A percentile compares a stretch with the other conserved stretches of the same genome.
phyloP scores from a whole-genome alignment of 2,888 invertebrate species.

The Hyalella azteca region DNA sequence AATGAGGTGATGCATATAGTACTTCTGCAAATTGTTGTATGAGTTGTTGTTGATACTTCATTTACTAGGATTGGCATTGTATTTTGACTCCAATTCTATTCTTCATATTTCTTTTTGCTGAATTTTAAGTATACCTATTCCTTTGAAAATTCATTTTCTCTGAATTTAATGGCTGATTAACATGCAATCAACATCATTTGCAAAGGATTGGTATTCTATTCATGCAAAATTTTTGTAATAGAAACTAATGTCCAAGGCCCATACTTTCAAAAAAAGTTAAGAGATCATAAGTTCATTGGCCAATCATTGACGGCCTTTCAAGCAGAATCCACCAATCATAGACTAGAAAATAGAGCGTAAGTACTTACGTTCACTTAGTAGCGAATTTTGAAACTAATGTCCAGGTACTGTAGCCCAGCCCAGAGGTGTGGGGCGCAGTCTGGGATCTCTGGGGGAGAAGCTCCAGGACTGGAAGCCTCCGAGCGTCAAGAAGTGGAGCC shows the following conservation, averaged over 20 bases:
- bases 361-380: not conserved
- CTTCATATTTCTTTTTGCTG: too few species aligned
- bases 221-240: not conserved
- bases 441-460: slow-evolving; percentile 53
- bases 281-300: not conserved
- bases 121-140: too few species aligned
- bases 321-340: not conserved
- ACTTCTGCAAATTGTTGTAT: too few species aligned
- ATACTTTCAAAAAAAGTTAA: not conserved
- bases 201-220: not conserved
- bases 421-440: slow-evolving; percentile 46
- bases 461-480: slow-evolving; percentile 55
- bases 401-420: slow-evolving; percentile 27
- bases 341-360: not conserved
- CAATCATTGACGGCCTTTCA: not conserved
- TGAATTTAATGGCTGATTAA: too few species aligned
- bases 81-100: too few species aligned
- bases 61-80: too few species aligned
- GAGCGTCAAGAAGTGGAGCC: slow-evolving; percentile 53
- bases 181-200: too few species aligned
- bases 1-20: too few species aligned
- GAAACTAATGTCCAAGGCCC: not conserved
- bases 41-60: too few species aligned
- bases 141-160: too few species aligned
- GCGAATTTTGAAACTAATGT: not conserved